phyloP scores from a whole-genome alignment of 2,797 vertebrate genomes.

The Florisuga fusca region DNA sequence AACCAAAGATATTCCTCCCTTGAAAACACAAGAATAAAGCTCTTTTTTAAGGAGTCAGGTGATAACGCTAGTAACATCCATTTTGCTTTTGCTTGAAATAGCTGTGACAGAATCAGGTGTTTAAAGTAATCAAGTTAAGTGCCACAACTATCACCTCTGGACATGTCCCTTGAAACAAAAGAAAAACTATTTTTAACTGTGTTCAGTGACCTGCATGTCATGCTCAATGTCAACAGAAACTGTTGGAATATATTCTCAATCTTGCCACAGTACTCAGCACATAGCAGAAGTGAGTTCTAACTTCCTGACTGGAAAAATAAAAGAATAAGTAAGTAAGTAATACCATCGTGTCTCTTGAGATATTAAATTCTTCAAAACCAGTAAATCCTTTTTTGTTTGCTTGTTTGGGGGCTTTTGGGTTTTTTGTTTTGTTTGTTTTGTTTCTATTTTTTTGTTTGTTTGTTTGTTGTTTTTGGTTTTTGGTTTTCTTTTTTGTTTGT shows the following conservation, averaged over 20 bases:
- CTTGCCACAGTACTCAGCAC: not conserved
- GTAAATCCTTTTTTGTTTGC: not conserved
- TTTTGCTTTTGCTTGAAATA: not conserved
- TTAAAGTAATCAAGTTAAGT: not conserved
- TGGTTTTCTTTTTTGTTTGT: too few relatives aligned
- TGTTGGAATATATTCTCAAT: not conserved
- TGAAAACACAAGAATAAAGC: not conserved
- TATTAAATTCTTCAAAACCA: not conserved
- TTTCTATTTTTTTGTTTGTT: too few relatives aligned
- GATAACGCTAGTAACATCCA: not conserved
- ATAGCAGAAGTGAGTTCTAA: not conserved
- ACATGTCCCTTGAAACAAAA: not conserved
- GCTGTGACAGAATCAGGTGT: not conserved
- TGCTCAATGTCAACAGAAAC: not conserved
- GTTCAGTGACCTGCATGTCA: not conserved
- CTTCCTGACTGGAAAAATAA: not conserved
- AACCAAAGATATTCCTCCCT: not conserved
- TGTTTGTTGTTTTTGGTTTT: too few relatives aligned
- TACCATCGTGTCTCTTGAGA: rapidly evolving
- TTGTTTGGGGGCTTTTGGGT: too few relatives aligned
- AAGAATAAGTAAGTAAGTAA: not conserved
- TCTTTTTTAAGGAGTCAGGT: not conserved
- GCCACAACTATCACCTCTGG: not conserved
- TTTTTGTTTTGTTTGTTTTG: too few relatives aligned
- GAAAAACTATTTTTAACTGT: not conserved